Evolutionary conservation across 2,888 invertebrate species (phyloP), one percentile per base, ranked within the genome.

Genomic region (Molanna angustata): DNA sequence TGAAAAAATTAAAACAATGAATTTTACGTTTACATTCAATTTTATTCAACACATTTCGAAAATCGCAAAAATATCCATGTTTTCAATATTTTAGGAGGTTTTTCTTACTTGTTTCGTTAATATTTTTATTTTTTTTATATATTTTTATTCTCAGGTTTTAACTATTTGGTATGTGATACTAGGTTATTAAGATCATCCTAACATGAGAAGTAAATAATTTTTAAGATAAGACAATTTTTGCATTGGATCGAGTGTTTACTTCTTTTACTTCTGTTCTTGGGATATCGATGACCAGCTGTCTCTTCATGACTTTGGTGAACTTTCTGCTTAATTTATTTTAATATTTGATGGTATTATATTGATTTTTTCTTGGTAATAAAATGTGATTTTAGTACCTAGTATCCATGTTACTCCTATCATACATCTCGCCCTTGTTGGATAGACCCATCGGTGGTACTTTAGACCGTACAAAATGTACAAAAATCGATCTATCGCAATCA

Each of bases 401-500:
- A 80, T 60, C 84, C 84, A 84, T 16, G 80, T 76, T 21, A 73
- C 64, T 1, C 73, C 55, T 22, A 84, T 81, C 54, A 79, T 72
- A 4, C 79, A 66, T 47, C 82, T 70, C 2, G 82, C 81, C 59
- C 80, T 71, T 1, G 71, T 75, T 1, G 81, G 79, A 59, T 76
- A 81, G 44, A 82, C 75, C 78, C 80, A 82, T 50, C 75, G 70
- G 63, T 81, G 79, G 62, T 84, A 84, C 63, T 82, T 78, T 13
- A 84, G 65, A 0, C 84, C 84, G 61, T 84, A 80, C 1, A 83
- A 66, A 40, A 85, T 84, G 64, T 81, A 85, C 39, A 84, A 73
- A 62, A 79, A 85, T 21, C 85, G 71, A 62, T 85, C 85, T 1
- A 83, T 68, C 2, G 81, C 84, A 20, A 85, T 82, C 7, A 84